Percentiles rank a stretch among this genome's conserved stretches.
Evolutionary conservation across 2,113 vertebrate species (phyloP).

Genomic region (Procavia capensis): DNA sequence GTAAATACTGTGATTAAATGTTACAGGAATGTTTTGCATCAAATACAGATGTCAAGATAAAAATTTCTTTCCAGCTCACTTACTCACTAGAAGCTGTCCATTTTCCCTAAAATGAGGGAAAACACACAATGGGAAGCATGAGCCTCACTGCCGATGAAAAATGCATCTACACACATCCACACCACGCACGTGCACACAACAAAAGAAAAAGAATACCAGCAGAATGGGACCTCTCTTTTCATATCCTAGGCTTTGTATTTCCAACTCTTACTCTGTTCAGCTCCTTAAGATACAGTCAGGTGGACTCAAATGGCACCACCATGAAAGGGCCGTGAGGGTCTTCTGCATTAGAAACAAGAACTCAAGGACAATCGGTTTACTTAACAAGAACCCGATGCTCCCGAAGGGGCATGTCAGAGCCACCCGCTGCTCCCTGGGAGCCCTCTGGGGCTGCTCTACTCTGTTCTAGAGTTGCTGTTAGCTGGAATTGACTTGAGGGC

Average conservation of each 20-base stretch:
- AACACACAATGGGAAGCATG: not conserved
- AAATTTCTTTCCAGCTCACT: slow-evolving; percentile 32
- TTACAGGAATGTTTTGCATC: not conserved
- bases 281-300: not conserved
- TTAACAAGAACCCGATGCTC: too few species aligned
- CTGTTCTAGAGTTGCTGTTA: too few species aligned
- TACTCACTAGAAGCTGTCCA: not conserved
- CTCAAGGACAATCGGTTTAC: too few species aligned
- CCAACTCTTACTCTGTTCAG: not conserved
- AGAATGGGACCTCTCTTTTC: not conserved
- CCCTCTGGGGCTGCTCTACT: too few species aligned
- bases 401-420: too few species aligned
- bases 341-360: not conserved
- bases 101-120: not conserved
- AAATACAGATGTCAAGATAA: slow-evolving; percentile 34
- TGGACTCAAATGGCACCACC: not conserved
- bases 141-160: not conserved
- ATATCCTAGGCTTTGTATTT: not conserved
- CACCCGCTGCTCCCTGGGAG: too few species aligned
- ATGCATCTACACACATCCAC: not conserved
- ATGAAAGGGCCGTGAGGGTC: not conserved
- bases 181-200: not conserved
- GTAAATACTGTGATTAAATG: not conserved
- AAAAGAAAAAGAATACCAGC: not conserved
- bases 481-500: too few species aligned